A percentile compares a stretch with the other conserved stretches of the same genome.
These are phyloP conservation scores for Pseudolaguvia tuberculata DNA, from an alignment of 2,113 vertebrate genomes.

Conservation along the genomic window DNA sequence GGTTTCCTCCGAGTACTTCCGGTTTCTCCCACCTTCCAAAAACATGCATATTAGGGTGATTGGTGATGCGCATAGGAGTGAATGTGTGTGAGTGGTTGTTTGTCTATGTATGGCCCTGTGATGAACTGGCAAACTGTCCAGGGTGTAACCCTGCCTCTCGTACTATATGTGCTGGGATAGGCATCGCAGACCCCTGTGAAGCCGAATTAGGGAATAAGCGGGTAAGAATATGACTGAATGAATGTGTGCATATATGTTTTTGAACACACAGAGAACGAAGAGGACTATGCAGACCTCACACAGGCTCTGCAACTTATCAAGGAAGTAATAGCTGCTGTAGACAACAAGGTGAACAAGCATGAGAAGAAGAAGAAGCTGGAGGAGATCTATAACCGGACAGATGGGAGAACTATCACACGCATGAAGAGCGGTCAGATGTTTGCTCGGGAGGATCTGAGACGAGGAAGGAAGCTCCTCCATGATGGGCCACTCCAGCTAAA, in stretches of 20 bases:
- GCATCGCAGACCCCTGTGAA: too few species aligned
- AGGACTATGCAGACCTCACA: conserved; percentile 76
- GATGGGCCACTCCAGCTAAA: conserved; percentile 85
- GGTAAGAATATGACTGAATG: too few species aligned
- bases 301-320: conserved; percentile 81
- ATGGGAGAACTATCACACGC: conserved; percentile 94
- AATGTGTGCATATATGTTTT: conserved; percentile 17
- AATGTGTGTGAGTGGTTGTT: too few species aligned
- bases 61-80: too few species aligned
- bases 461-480: conserved; percentile 81
- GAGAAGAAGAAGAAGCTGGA: conserved; percentile 83
- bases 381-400: conserved; percentile 83
- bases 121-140: too few species aligned
- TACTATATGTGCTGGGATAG: too few species aligned
- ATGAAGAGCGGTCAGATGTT: conserved; percentile 96
- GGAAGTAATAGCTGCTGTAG: conserved; percentile 81
- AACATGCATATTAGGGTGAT: too few species aligned
- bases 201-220: too few species aligned
- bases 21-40: too few species aligned
- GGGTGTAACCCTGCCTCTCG: too few species aligned
- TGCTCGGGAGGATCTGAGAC: conserved; percentile 84
- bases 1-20: too few species aligned
- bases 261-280: conserved; percentile 73
- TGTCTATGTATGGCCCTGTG: too few species aligned
- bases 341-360: conserved; percentile 88